Evolutionary conservation across 2,113 vertebrate genomes (phyloP), one percentile per base, ranked within the genome.

Genomic region (Sialia sialis): DNA sequence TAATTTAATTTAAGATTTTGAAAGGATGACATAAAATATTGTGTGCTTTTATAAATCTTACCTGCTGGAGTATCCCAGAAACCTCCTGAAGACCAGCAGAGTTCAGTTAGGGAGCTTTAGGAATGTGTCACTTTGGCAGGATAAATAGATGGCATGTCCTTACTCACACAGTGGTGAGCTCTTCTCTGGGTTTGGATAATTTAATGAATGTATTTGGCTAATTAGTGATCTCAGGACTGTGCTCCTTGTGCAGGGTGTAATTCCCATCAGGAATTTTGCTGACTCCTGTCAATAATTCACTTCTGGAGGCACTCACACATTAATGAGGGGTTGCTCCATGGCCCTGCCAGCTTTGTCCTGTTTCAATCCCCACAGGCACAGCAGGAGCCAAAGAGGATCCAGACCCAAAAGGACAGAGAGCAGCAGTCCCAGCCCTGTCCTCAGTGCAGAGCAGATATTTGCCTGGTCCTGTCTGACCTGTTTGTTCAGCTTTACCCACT

Each of bases 301-400:
- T 54, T 44, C 26, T 29, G 13, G 36, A 48, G 30, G 26, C 10
- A 1, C 27, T 6, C 21, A 3, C 16, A 6, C 16, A 0, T 29
- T 13, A 1, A 81, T 44, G 44, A n/a, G 51, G 10, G 2, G 1
- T 0, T 13, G 44, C 30, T 66, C 81, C 38, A 5, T 18, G 43
- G 15, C 13, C 29, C 29, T 39, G 13, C 11, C 59, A 78, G 34
- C 30, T 77, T 30, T 9, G 5, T 15, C 27, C 56, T 32, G 5
- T 15, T 55, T 16, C 52, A 52, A 15, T 41, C 30, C 68, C 7
- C 44, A 11, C 7, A 2, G 44, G 52, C 14, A 11, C n/a, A 56
- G 43, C 48, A 56, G 54, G 51, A 84, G 44, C 16, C 60, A 79
- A 18, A 62, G 63, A 1, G 34, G 44, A 85, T 60, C 80, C 77